Evolutionary conservation across 2,888 invertebrate species (phyloP).

Genomic region (Pandemis heparana): DNA sequence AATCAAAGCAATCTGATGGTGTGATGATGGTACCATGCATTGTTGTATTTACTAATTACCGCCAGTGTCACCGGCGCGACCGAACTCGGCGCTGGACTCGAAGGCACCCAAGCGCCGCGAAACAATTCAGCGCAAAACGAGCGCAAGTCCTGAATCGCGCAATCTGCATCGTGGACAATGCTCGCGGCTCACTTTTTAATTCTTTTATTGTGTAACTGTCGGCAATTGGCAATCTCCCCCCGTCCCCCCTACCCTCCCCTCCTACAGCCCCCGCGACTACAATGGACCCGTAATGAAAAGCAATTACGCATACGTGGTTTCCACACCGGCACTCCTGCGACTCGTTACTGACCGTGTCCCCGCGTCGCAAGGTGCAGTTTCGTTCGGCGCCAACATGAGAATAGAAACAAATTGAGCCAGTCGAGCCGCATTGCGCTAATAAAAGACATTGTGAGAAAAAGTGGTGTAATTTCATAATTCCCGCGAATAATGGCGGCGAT

Average conservation of each 20-base stretch:
- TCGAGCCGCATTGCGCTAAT: conserved; percentile 73
- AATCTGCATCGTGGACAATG: conserved; percentile 40
- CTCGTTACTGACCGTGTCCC: conserved; percentile 53
- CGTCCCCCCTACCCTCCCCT: conserved; percentile 43
- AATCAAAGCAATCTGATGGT: too few relatives aligned
- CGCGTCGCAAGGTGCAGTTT: conserved; percentile 50
- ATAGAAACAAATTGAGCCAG: conserved; percentile 81
- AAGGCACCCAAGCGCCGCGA: not conserved
- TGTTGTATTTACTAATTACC: too few relatives aligned
- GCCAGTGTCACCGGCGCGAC: too few relatives aligned
- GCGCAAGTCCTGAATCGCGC: conserved; percentile 15
- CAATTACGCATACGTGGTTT: conserved; percentile 84
- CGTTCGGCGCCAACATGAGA: conserved; percentile 54
- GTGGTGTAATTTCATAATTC: conserved; percentile 82
- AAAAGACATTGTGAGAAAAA: conserved; percentile 82
- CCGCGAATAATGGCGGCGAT: conserved; percentile 44
- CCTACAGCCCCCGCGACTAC: conserved; percentile 61
- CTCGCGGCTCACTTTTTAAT: conserved; percentile 65
- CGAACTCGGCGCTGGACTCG: not conserved
- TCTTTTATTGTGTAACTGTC: conserved; percentile 83
- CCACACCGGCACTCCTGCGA: conserved; percentile 55
- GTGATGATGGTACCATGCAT: too few relatives aligned
- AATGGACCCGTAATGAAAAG: conserved; percentile 82
- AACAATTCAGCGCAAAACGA: conserved; percentile 8
- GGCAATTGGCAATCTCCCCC: conserved; percentile 67